Base-by-base conservation (phyloP, 2,113 vertebrate species). In the Spermophilus dauricus region DNA sequence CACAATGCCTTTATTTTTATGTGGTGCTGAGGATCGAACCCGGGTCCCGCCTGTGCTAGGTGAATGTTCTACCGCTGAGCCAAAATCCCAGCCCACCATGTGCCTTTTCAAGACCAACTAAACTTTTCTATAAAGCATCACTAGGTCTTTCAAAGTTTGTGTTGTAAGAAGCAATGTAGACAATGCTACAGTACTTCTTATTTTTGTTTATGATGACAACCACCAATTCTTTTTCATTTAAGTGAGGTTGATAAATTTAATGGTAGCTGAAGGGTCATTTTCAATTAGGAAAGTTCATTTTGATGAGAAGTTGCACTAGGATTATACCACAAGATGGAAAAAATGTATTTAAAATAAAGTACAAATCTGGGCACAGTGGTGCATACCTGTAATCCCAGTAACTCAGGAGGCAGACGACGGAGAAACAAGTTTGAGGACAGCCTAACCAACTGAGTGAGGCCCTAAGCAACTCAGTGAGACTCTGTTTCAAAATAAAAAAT, bases 61-160 rank as follows among this genome's bases (percentile, higher is more conserved):
- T 1, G 8, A 45, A 45, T 45, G 45, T 51, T 51, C 48, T 11
- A 13, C 48, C 12, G 12, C 48, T 51, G 48, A 13, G 48, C 48
- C 48, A 51, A 12, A 51, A 12, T 13, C 48, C 48, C 48, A 51
- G 48, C 48, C 48, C 48, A 12, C 48, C 93, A 97, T 75, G 98
- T 99, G 99, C 99, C 98, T 99, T 99, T 98, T 98, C 89, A 98
- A 95, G 95, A 81, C 76, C 94, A 95, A 98, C 95, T 97, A 80
- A 88, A 98, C 92, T 98, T 63, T 63, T 98, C 96, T 92, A 75
- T 76, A 94, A 98, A 98, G 96, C 95, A 98, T 97, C 65, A 98
- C 96, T 95, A 93, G 94, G 96, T 93, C 98, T 98, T 97, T 96
- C 88, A 89, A 97, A 91, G 95, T 94, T 98, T 97, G 63, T 96